These are phyloP conservation scores for Linnaemya tessellans DNA, from an alignment of 2,888 invertebrate species.

Conservation along the genomic window DNA sequence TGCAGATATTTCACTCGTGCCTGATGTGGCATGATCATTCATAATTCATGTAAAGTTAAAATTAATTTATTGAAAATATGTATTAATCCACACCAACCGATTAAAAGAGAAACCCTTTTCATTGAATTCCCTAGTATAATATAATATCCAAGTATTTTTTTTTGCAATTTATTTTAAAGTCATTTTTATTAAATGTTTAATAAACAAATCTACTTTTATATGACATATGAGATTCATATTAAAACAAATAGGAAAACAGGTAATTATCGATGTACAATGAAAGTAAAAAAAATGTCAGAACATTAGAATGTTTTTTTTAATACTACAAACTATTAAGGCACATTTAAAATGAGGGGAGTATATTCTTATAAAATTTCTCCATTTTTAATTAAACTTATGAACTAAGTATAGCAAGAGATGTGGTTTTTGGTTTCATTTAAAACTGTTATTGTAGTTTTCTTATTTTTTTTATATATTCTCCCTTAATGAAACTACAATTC, in stretches of 20 bases:
- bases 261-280: slow-evolving; percentile 8
- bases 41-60: no score
- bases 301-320: slow-evolving; percentile 35
- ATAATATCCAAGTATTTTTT: background rate
- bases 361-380: slow-evolving; percentile 21
- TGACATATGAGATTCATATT: slow-evolving; percentile 43
- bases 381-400: slow-evolving; percentile 11
- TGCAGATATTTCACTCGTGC: no score
- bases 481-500: slow-evolving; percentile 54
- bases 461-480: background rate
- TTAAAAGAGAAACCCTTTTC: no score
- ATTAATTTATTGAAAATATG: no score
- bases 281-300: slow-evolving; percentile 27
- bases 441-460: background rate
- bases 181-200: slow-evolving; percentile 28
- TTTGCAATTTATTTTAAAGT: background rate
- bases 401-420: background rate
- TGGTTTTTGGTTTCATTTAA: slow-evolving; percentile 57
- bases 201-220: slow-evolving; percentile 12
- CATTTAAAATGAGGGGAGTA: slow-evolving; percentile 56
- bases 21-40: no score
- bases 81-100: no score
- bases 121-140: no score
- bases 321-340: slow-evolving; percentile 71
- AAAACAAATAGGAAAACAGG: slow-evolving; percentile 11